Evolutionary conservation across 2,113 vertebrate genomes (phyloP).

Genomic region (Cebus imitator): DNA sequence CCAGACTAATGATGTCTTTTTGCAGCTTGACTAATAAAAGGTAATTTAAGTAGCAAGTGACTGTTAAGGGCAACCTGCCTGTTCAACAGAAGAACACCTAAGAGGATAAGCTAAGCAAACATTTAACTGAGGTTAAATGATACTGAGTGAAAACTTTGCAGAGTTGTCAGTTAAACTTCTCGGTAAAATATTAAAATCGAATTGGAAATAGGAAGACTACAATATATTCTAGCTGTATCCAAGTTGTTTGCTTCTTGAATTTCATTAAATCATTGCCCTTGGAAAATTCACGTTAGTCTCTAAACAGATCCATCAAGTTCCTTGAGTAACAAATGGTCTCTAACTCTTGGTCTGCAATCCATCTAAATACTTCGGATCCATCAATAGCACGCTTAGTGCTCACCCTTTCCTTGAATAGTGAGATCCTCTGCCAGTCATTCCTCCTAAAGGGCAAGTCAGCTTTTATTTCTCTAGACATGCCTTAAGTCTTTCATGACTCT

Average conservation of each 20-base stretch:
- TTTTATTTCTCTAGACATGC: constrained; percentile 17
- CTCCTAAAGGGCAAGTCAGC: not conserved
- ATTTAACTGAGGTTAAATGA: constrained; percentile 68
- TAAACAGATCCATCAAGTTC: not conserved
- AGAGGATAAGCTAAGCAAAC: constrained; percentile 58
- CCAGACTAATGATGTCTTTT: constrained; percentile 68
- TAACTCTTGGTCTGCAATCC: not conserved
- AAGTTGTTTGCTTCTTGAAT: constrained; percentile 3
- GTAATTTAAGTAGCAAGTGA: constrained; percentile 64
- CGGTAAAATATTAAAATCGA: constrained; percentile 35
- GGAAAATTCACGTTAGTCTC: not conserved
- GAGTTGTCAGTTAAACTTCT: constrained; percentile 53
- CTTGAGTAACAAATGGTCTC: not conserved
- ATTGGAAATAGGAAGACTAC: constrained; percentile 51
- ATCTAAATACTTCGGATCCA: not conserved
- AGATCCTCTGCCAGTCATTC: not conserved
- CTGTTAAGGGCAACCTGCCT: constrained; percentile 47
- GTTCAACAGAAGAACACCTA: constrained; percentile 39
- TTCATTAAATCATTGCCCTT: constrained; percentile 13
- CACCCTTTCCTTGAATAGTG: not conserved
- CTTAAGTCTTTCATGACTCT: not conserved
- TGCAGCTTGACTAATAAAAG: constrained; percentile 70
- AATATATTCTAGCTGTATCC: constrained; percentile 38
- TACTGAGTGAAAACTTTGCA: constrained; percentile 63
- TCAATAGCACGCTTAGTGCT: not conserved